phyloP scores from a whole-genome alignment of 2,797 vertebrate species.

The Enteromius trimaculatus region DNA sequence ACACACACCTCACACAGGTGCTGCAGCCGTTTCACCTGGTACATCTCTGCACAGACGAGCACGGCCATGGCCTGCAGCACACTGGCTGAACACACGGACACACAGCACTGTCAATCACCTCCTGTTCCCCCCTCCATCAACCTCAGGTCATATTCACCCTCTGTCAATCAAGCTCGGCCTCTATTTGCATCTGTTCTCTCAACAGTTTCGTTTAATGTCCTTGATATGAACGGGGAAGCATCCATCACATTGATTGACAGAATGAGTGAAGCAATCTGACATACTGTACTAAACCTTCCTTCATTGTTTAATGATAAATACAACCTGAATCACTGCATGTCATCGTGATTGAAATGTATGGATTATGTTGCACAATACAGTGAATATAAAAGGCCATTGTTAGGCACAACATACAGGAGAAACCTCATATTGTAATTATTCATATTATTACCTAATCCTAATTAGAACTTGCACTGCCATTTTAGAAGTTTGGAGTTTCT shows the following conservation, averaged over 20 bases:
- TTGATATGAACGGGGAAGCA: slow-evolving; percentile 22
- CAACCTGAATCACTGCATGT: slow-evolving; percentile 2
- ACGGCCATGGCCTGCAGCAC: slow-evolving; percentile 97
- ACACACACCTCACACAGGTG: slow-evolving; percentile 96
- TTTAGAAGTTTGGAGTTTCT: neutral
- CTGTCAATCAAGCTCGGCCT: slow-evolving; percentile 39
- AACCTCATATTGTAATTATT: neutral
- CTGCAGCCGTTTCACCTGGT: slow-evolving; percentile 96
- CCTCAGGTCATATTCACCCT: slow-evolving; percentile 16
- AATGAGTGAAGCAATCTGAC: slow-evolving; percentile 12
- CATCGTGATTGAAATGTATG: neutral
- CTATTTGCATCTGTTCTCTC: slow-evolving; percentile 4
- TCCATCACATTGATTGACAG: slow-evolving; percentile 43
- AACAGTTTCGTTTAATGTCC: slow-evolving; percentile 5
- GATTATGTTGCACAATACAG: neutral
- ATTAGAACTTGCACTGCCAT: neutral
- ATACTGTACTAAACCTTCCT: neutral
- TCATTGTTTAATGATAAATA: slow-evolving; percentile 21
- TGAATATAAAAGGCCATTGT: neutral
- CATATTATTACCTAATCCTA: neutral
- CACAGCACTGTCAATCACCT: slow-evolving; percentile 46
- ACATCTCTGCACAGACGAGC: slow-evolving; percentile 97
- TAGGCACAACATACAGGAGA: neutral
- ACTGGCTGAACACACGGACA: slow-evolving; percentile 81
- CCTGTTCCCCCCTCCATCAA: slow-evolving; percentile 14